Evolutionary conservation across 2,113 vertebrate genomes (phyloP).

Genomic region (Aramus guarauna): DNA sequence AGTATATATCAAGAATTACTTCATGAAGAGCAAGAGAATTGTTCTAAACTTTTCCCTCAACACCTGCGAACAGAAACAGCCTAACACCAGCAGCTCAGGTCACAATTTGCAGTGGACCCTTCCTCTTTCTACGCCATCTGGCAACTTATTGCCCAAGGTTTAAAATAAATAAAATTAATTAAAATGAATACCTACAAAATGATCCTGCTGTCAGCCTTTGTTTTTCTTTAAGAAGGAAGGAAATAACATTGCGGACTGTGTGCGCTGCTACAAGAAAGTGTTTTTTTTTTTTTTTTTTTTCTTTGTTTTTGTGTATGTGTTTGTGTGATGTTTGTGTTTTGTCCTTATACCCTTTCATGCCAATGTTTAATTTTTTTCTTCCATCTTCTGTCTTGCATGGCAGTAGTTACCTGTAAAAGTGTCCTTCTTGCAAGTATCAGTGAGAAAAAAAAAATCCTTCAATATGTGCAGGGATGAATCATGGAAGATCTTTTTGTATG

Average conservation of each 20-base stretch:
- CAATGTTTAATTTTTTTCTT: not conserved
- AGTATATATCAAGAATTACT: not conserved
- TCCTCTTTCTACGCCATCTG: not conserved
- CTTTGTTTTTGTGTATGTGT: not conserved
- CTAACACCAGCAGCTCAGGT: not conserved
- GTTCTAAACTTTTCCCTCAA: not conserved
- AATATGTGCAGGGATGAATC: not conserved
- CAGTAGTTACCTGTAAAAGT: not conserved
- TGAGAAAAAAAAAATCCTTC: not conserved
- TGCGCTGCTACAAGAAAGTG: not conserved
- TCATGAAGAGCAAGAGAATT: not conserved
- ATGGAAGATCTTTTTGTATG: not conserved
- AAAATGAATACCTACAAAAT: not conserved
- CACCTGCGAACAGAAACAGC: not conserved
- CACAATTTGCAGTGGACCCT: not conserved
- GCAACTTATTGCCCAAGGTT: not conserved
- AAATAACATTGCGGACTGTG: not conserved
- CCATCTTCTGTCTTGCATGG: not conserved
- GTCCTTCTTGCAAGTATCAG: not conserved
- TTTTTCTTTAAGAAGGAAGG: not conserved
- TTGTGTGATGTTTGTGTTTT: not conserved
- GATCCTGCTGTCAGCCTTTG: not conserved
- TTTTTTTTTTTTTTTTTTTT: not conserved
- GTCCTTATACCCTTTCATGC: not conserved
- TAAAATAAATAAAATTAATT: not conserved